Evolutionary conservation across 2,888 invertebrate species (phyloP), one percentile per base, ranked within the genome.

Genomic region (Epistrophe eligans): DNA sequence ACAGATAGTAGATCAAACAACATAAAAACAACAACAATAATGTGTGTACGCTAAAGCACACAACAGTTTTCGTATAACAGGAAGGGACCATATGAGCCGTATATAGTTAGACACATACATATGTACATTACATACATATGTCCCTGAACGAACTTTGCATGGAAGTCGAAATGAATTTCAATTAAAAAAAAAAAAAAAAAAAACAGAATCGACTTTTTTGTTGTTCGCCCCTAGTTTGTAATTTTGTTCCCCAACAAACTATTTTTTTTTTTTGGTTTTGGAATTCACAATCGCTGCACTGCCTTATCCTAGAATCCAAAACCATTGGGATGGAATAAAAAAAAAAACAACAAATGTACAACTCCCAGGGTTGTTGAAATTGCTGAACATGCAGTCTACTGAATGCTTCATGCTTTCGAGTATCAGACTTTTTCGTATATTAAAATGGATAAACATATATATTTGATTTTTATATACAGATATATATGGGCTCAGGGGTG

Each of bases 91-190:
- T 24, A 24, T 64, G 28, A 45, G 62, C n/a, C n/a, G 3, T 9
- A 7, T 64, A 11, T 17, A 45, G 11, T 64, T 6, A n/a, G n/a
- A n/a, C n/a, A n/a, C n/a, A n/a, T n/a, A n/a, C n/a, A n/a, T n/a
- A n/a, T n/a, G n/a, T n/a, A n/a, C n/a, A n/a, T n/a, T n/a, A n/a
- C 9, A 35, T 35, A 35, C 35, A 9, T 8, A 45, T 64, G 64
- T 64, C 64, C 64, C 64, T 64, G 64, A 64, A 64, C 64, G 64
- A 62, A 62, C 62, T 24, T 58, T 58, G 58, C 58, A 5, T 43
- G 43, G 10, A 64, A 64, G 64, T 64, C 28, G 45, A 64, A 48
- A 64, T 64, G 64, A 32, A 32, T 45, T 48, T 45, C 45, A 48
- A 32, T 64, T 13, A 7, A 10, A 43, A 24, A 64, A 62, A 43